Percentiles rank a stretch among this genome's conserved stretches.
Conservation (phyloP, 64 coral and sea anemone genomes). For the Montipora foliosa region DNA sequence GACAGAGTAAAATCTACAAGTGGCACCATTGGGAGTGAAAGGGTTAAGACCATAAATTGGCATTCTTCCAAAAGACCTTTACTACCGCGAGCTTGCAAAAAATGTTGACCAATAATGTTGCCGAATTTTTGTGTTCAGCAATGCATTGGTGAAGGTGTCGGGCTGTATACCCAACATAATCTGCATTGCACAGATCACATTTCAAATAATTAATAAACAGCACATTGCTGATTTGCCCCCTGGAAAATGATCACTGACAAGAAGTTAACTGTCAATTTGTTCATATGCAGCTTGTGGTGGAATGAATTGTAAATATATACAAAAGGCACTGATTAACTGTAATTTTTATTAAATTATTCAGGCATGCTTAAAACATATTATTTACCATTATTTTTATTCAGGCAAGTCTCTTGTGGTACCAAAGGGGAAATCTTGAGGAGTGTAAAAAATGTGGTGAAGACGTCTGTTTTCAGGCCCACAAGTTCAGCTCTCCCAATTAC, state of each 20-base stretch:
- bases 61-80: no score
- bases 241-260: no score
- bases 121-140: background rate
- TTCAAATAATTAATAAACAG: background rate
- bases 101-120: background rate
- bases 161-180: background rate
- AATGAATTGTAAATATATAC: no score
- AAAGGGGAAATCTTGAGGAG: slow-evolving; percentile 30
- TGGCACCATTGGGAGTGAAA: no score
- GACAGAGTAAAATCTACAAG: no score
- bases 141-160: background rate
- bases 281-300: no score
- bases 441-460: slow-evolving; percentile 3
- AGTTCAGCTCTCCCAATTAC: slow-evolving; percentile 16
- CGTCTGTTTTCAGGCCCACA: background rate
- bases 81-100: no score
- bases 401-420: slow-evolving; percentile 32
- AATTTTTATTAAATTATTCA: no score
- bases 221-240: background rate
- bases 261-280: no score
- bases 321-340: no score
- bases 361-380: no score
- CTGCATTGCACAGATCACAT: background rate
- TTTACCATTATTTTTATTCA: background rate
- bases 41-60: no score